Evolutionary conservation across 2,113 vertebrate species (phyloP), one percentile per base, ranked within the genome.

Genomic region (Rhineura floridana): DNA sequence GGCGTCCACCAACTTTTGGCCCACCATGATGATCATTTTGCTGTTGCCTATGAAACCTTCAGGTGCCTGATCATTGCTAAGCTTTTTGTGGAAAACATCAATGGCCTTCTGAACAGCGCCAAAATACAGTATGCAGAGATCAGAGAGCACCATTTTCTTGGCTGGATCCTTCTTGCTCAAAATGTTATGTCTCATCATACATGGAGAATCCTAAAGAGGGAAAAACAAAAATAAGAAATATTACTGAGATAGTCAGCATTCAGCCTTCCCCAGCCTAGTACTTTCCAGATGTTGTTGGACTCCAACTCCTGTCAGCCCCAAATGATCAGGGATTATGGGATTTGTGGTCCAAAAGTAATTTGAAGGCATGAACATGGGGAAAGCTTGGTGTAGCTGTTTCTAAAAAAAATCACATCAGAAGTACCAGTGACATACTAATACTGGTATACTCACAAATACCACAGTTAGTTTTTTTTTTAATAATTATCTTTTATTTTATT

Each of bases 21-120:
- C 99, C 10, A 98, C 97, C 97, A 97, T 98, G 93, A 99, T 98
- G 91, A 99, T 97, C 94, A 99, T 96, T 81, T 99, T 99, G 93
- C 98, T 98, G 90, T 98, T 97, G 0, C 97, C 96, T 91, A 99
- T 98, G 92, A 99, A 98, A 92, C 95, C 95, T 81, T 99, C 98
- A 0, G 98, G 98, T 0, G 98, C 97, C 90, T 98, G 97, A 67
- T 96, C 91, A 7, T 89, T 93, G 85, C 84, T 79, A 48, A 99
- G 96, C 86, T 97, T 98, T 81, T 63, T 11, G 30, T 93, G 89
- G 33, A 99, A 97, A 1, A 96, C 96, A 0, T 87, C 3, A 0
- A 99, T 97, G 77, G 98, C 99, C 69, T 98, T 99, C 94, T 98
- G 97, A 59, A 99, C 97, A 0, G 98, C 98, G 0, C 97, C 96